These are phyloP conservation scores for Hyphantria cunea DNA, from an alignment of 1,140 invertebrate genomes.

Conservation along the genomic window DNA sequence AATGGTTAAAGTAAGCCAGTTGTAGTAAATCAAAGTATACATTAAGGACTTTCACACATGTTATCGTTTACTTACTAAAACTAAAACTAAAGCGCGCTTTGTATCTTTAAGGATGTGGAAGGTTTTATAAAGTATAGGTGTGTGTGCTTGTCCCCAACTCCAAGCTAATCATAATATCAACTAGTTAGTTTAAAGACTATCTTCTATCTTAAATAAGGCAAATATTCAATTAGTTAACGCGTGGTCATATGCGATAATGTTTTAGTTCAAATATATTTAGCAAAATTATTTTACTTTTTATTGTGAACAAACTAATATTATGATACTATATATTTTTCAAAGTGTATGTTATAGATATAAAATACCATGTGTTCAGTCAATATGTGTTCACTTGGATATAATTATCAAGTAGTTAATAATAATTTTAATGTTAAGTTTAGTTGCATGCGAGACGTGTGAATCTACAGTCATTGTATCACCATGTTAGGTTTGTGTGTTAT, in stretches of 20 bases:
- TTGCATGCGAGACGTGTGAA: slow-evolving; percentile 34
- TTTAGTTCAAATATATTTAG: slow-evolving; percentile 77
- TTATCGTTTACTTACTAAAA: too few relatives aligned
- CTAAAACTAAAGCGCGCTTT: too few relatives aligned
- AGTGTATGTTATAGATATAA: slow-evolving; percentile 47
- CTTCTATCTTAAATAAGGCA: slow-evolving; percentile 49
- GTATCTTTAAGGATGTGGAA: too few relatives aligned
- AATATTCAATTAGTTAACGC: slow-evolving; percentile 54
- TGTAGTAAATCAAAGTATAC: too few relatives aligned
- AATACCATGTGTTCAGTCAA: slow-evolving; percentile 70
- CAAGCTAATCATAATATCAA: too few relatives aligned
- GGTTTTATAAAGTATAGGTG: too few relatives aligned
- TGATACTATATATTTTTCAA: slow-evolving; percentile 52
- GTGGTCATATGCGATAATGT: slow-evolving; percentile 53
- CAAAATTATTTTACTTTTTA: slow-evolving; percentile 55
- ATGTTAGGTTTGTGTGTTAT: slow-evolving; percentile 18
- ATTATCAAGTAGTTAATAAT: slow-evolving; percentile 21
- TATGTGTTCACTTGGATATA: slow-evolving; percentile 70
- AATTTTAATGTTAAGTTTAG: slow-evolving; percentile 42
- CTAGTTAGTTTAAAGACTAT: slow-evolving; percentile 52
- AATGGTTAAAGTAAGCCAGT: too few relatives aligned
- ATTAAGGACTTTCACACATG: too few relatives aligned
- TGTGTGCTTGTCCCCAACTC: too few relatives aligned
- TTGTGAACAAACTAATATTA: too few relatives aligned
- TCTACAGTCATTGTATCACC: slow-evolving; percentile 1